These are phyloP conservation scores for Linurgus olivaceus DNA, from an alignment of 2,797 vertebrate genomes.

Conservation along the genomic window DNA sequence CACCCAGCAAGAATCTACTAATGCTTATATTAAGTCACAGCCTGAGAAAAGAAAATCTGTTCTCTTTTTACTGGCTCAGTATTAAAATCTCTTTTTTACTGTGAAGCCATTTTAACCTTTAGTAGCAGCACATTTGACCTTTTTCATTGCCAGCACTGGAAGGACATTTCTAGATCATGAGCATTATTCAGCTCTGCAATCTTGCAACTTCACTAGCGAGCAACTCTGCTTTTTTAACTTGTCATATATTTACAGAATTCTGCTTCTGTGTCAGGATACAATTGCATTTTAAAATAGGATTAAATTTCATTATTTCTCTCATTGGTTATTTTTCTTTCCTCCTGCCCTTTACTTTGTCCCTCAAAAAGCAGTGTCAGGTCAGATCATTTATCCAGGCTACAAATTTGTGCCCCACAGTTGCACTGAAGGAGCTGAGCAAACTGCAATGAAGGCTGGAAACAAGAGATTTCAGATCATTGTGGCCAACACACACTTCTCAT, in stretches of 20 bases:
- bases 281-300: not conserved
- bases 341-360: not conserved
- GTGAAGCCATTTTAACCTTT: conserved; percentile 25
- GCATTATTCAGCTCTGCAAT: not conserved
- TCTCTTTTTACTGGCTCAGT: not conserved
- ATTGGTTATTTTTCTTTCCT: not conserved
- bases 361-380: not conserved
- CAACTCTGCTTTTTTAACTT: not conserved
- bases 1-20: conserved; percentile 63
- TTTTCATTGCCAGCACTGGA: not conserved
- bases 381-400: not conserved
- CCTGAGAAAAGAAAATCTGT: conserved; percentile 55
- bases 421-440: not conserved
- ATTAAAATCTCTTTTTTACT: conserved; percentile 24
- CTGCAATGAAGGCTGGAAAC: not conserved
- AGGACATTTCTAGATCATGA: not conserved
- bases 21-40: conserved; percentile 52
- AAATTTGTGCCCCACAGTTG: not conserved
- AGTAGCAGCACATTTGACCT: not conserved
- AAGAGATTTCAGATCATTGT: not conserved
- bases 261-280: not conserved
- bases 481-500: not conserved
- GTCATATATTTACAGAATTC: not conserved
- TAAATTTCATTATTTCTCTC: not conserved
- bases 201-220: not conserved